A percentile compares a stretch with the other conserved stretches of the same genome.
Evolutionary conservation across 2,113 vertebrate species (phyloP).

Genomic region (Melanocharis versteri): DNA sequence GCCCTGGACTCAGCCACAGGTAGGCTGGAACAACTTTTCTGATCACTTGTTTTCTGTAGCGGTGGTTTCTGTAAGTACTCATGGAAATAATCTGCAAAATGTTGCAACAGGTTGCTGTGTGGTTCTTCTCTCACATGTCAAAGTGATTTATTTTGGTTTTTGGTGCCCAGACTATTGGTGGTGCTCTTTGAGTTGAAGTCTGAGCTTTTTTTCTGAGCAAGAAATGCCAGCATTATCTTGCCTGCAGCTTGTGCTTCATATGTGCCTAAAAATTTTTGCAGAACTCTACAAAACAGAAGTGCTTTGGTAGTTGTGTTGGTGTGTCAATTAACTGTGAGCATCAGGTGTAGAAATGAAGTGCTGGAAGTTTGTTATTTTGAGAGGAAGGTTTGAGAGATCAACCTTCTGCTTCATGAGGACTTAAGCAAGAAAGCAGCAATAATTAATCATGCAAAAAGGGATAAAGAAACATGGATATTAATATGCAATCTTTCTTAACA

Average conservation of each 20-base stretch:
- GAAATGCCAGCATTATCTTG: not conserved
- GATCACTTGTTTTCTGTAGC: not conserved
- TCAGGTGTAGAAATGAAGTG: not conserved
- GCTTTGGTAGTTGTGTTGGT: not conserved
- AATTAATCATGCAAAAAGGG: not conserved
- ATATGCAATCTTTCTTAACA: not conserved
- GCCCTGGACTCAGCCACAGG: conserved; percentile 72
- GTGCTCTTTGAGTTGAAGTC: not conserved
- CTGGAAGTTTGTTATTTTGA: not conserved
- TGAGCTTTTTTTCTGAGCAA: not conserved
- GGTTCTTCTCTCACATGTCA: not conserved
- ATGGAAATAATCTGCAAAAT: not conserved
- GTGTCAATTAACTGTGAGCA: not conserved
- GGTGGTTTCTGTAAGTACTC: not conserved
- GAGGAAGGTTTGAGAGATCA: not conserved
- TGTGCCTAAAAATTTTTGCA: not conserved
- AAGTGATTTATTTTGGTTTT: not conserved
- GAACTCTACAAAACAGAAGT: not conserved
- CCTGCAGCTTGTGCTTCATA: not conserved
- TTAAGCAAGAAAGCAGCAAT: not conserved
- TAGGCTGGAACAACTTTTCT: conserved; percentile 20
- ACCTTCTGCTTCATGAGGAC: not conserved
- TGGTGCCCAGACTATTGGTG: not conserved
- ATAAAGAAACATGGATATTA: not conserved
- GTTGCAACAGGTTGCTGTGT: not conserved